phyloP scores from a whole-genome alignment of 1,140 invertebrate species.

The Ips nitidus region DNA sequence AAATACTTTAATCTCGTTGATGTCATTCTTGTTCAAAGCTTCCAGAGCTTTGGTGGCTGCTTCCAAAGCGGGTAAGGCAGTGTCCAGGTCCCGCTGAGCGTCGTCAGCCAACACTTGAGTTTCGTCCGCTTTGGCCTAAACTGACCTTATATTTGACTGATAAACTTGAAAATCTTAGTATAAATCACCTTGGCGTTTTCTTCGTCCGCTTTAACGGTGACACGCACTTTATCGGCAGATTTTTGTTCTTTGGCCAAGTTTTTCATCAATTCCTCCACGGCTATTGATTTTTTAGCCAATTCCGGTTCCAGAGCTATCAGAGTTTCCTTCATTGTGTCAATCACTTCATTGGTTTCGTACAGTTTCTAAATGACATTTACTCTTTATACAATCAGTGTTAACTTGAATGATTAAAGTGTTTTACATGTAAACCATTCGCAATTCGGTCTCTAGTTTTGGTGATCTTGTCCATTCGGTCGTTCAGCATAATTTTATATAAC shows the following conservation, averaged over 20 bases:
- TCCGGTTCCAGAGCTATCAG: conserved; percentile 83
- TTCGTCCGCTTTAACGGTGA: conserved; percentile 75
- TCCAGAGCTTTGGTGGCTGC: conserved; percentile 82
- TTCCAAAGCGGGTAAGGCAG: conserved; percentile 81
- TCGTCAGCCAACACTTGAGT: conserved; percentile 82
- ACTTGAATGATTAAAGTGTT: conserved; percentile 1
- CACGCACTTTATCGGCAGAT: conserved; percentile 78
- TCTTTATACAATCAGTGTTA: conserved; percentile 10
- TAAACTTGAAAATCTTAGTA: conserved; percentile 5
- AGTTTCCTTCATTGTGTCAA: conserved; percentile 84
- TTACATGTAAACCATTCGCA: conserved; percentile 71
- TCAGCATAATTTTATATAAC: conserved; percentile 68
- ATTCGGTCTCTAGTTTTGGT: conserved; percentile 68
- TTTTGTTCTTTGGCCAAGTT: conserved; percentile 78
- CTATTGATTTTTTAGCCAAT: conserved; percentile 78
- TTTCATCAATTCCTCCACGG: conserved; percentile 76
- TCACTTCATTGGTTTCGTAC: conserved; percentile 79
- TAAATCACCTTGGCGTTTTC: conserved; percentile 70
- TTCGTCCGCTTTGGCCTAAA: conserved; percentile 73
- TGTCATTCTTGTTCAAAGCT: conserved; percentile 84
- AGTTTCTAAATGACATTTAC: conserved; percentile 65
- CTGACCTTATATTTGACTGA: neutral
- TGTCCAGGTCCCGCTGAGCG: conserved; percentile 80
- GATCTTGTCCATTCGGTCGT: conserved; percentile 68
- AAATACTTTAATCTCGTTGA: conserved; percentile 86